Base-by-base conservation (phyloP, 2,888 invertebrate genomes). In the Caenorhabditis sp. region DNA sequence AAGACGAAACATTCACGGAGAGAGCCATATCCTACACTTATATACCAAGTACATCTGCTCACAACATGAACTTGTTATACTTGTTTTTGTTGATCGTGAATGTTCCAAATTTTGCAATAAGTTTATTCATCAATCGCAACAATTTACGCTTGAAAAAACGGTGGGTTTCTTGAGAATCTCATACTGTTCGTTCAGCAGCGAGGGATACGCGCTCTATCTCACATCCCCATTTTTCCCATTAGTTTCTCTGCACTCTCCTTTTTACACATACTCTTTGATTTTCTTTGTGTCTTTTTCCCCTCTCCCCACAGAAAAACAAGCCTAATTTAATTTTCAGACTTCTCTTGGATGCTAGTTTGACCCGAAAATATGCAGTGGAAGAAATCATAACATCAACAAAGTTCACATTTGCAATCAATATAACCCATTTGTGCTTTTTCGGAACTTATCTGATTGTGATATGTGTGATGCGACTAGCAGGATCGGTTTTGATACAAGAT, bases 321-420 rank as follows among this genome's bases (percentile, higher is more conserved):
- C n/a, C n/a, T n/a, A n/a, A n/a, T n/a, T n/a, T n/a, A n/a, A n/a
- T 10, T 43, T 43, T 43, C 17, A 43, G 43, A 6, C 43, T 43
- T 43, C 5, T 26, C 5, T 64, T 58, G 12, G 24, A 54, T 27
- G 26, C 60, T 8, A 26, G 63, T 17, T 43, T 69, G 24, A 50
- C 69, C 14, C 59, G 61, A n/a, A 27, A 60, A 60, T 69, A 63
- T 43, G 69, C 55, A 21, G 37, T 69, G 36, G 59, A 64, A 50
- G 69, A 69, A 24, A 69, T 69, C 24, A 64, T 59, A 23, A 37
- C 37, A 36, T 64, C 69, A 1, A 63, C 69, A 1, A 55, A 64
- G n/a, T 69, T 69, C 53, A 69, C 69, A 6, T 58, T 69, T 1
- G 51, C 58, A 49, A 60, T 69, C 37, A 69, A 57, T 49, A 60